Conservation (phyloP, 2,888 invertebrate genomes). For the Nymphalis c-album region DNA sequence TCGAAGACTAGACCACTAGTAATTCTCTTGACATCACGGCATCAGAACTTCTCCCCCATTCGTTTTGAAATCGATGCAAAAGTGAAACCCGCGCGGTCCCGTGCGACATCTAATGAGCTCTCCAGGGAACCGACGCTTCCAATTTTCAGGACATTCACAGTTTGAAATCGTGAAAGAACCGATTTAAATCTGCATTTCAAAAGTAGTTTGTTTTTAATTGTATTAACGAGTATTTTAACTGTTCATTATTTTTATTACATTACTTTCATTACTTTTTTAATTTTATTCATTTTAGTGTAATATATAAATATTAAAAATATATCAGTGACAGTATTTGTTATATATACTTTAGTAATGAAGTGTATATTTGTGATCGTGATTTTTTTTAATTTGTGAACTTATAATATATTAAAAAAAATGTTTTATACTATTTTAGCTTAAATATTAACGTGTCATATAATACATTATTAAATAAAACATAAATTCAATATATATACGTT, state of each 20-base stretch:
- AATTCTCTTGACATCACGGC: conserved; percentile 2
- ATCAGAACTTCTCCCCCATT: conserved; percentile 19
- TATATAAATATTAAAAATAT: no score
- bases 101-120: conserved; percentile 62
- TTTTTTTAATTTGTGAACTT: no score
- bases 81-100: conserved; percentile 41
- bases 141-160: conserved; percentile 39
- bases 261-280: no score
- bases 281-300: no score
- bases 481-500: no score
- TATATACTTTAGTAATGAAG: no score
- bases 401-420: neutral
- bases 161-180: conserved; percentile 16
- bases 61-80: conserved; percentile 50
- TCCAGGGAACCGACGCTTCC: conserved; percentile 50
- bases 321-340: no score
- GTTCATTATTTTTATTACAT: neutral
- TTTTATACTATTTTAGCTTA: neutral
- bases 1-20: conserved; percentile 3
- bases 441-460: no score
- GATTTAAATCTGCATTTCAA: conserved; percentile 3
- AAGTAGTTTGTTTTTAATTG: neutral
- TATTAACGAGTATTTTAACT: neutral
- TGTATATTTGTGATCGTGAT: no score
- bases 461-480: no score